A percentile compares a stretch with the other conserved stretches of the same genome.
Evolutionary conservation across 2,797 vertebrate species (phyloP).

Genomic region (Chelon labrosus): DNA sequence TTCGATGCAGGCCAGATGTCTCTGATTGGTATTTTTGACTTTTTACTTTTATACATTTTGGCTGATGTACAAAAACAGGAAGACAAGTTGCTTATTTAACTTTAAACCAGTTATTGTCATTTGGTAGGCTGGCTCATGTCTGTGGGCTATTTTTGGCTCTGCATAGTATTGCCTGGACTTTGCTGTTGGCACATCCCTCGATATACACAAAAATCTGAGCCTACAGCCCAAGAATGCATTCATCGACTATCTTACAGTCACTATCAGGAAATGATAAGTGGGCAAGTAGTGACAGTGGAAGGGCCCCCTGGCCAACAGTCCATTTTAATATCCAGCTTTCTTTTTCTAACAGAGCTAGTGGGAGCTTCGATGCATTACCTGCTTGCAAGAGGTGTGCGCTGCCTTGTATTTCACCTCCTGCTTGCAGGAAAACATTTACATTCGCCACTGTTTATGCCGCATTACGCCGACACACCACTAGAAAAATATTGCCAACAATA

Average conservation of each 20-base stretch:
- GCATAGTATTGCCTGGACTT: constrained; percentile 7
- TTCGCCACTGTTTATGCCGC: constrained; percentile 42
- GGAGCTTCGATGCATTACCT: constrained; percentile 15
- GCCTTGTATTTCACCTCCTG: constrained; percentile 32
- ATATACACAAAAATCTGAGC: constrained; percentile 15
- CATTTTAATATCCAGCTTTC: constrained; percentile 36
- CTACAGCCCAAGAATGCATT: constrained; percentile 9
- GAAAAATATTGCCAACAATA: constrained; percentile 45
- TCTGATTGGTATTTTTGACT: background rate
- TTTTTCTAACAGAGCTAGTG: constrained; percentile 9
- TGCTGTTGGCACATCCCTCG: constrained; percentile 19
- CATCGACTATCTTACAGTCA: constrained; percentile 7
- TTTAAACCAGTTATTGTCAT: background rate
- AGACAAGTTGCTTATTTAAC: background rate
- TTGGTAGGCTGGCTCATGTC: background rate
- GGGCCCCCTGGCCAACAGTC: constrained; percentile 2
- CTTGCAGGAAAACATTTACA: constrained; percentile 33
- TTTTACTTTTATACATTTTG: background rate
- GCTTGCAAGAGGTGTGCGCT: constrained; percentile 10
- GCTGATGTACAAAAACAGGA: background rate
- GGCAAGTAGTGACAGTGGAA: background rate
- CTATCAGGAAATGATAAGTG: constrained; percentile 27
- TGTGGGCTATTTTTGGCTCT: background rate
- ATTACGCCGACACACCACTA: constrained; percentile 36
- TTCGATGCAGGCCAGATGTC: background rate